Conservation (phyloP, 2,113 vertebrate species). For the Anoplopoma fimbria region DNA sequence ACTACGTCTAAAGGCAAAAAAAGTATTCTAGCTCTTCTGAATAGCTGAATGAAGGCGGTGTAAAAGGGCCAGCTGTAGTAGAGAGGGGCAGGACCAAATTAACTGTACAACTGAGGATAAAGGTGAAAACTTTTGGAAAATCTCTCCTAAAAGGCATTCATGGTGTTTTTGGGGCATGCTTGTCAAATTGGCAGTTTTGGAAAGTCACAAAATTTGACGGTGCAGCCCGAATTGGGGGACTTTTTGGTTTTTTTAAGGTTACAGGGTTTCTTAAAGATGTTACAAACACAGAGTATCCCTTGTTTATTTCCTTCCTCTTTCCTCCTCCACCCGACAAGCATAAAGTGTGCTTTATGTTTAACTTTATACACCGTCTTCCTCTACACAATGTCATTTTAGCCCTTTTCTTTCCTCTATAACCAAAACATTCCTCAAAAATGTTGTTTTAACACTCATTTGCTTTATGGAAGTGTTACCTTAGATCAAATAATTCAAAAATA, state of each 20-base stretch:
- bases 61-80: background rate
- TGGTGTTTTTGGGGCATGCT: background rate
- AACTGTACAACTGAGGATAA: background rate
- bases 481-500: background rate
- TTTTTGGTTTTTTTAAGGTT: background rate
- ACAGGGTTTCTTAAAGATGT: background rate
- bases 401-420: slow-evolving; percentile 19
- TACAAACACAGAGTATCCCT: slow-evolving; percentile 7
- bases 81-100: background rate
- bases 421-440: slow-evolving; percentile 1
- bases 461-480: background rate
- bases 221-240: background rate
- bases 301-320: background rate
- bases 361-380: slow-evolving; percentile 41
- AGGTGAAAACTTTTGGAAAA: background rate
- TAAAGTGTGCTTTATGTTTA: no score
- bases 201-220: background rate
- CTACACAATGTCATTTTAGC: slow-evolving; percentile 20
- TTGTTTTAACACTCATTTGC: background rate
- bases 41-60: background rate
- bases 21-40: background rate
- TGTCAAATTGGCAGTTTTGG: background rate
- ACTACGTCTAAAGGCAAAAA: background rate
- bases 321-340: slow-evolving; percentile 17
- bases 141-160: background rate